Percentiles rank a stretch among this genome's conserved stretches.
Evolutionary conservation across 2,113 vertebrate genomes (phyloP).

Genomic region (Hemiprocne comata): DNA sequence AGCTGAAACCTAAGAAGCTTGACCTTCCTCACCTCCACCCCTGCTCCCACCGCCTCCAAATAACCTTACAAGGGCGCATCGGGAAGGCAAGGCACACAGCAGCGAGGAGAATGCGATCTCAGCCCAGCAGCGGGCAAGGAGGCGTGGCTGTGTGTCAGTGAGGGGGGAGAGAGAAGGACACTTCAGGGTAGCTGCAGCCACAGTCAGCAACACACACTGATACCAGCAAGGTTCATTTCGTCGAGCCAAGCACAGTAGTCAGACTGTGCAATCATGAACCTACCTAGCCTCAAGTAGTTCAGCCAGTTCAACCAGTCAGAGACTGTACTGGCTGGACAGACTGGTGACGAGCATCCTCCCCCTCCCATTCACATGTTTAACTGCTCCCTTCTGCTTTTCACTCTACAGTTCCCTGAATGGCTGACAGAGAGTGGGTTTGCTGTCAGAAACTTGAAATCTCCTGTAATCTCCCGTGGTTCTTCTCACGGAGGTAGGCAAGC

Average conservation of each 20-base stretch:
- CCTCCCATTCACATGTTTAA: slow-evolving; percentile 24
- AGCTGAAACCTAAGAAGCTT: slow-evolving; percentile 72
- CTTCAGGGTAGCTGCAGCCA: neutral
- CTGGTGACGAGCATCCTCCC: neutral
- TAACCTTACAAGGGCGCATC: slow-evolving; percentile 40
- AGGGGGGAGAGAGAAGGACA: neutral
- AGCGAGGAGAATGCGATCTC: neutral
- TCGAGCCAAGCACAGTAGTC: neutral
- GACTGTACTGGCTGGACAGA: neutral
- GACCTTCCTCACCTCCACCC: slow-evolving; percentile 65
- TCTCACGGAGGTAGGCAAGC: neutral
- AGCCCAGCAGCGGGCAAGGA: neutral
- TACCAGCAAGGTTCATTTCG: neutral
- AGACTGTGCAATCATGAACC: slow-evolving; percentile 13
- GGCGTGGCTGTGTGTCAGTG: neutral
- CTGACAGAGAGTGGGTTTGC: neutral
- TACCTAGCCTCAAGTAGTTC: neutral
- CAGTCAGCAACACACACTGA: neutral
- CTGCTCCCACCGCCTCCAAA: slow-evolving; percentile 54
- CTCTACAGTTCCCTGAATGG: neutral
- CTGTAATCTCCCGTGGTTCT: neutral
- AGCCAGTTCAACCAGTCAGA: slow-evolving; percentile 33
- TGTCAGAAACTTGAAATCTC: slow-evolving; percentile 27
- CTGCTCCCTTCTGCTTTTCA: neutral
- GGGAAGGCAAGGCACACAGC: neutral